These are phyloP conservation scores for Tenthredo notha DNA, from an alignment of 2,888 invertebrate species.

Conservation along the genomic window DNA sequence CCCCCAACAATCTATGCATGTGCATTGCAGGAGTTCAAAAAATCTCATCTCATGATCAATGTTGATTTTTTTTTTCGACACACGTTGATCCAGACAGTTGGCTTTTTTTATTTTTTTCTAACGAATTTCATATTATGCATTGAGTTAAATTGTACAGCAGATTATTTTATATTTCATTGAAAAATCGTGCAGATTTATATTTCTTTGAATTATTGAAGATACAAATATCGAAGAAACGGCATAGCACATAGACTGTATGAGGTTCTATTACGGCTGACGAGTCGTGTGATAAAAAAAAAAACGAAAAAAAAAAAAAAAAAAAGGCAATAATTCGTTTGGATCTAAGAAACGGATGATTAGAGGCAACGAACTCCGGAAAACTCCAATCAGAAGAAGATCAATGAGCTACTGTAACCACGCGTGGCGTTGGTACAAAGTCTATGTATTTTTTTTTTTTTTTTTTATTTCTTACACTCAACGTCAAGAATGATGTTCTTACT, in stretches of 20 bases:
- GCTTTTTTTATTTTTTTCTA: too few relatives aligned
- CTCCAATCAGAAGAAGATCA: constrained; percentile 46
- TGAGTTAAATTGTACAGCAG: neutral
- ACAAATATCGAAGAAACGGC: neutral
- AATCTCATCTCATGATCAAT: too few relatives aligned
- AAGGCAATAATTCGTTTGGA: constrained; percentile 8
- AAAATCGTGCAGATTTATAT: neutral
- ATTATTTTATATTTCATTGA: neutral
- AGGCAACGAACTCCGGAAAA: constrained; percentile 48
- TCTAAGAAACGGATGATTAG: constrained; percentile 13
- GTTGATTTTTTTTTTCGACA: too few relatives aligned
- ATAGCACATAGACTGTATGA: neutral
- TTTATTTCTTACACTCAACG: neutral
- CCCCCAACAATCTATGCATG: too few relatives aligned
- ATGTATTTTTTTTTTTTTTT: too few relatives aligned
- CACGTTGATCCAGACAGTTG: neutral
- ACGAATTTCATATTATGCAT: neutral
- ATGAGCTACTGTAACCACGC: constrained; percentile 38
- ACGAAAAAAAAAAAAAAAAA: neutral
- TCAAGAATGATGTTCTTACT: neutral
- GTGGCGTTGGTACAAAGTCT: neutral
- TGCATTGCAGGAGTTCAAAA: too few relatives aligned
- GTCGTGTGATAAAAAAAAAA: neutral
- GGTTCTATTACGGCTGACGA: neutral
- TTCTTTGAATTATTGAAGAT: neutral